Conservation (phyloP, 2,888 invertebrate genomes). For the Noctua pronuba region DNA sequence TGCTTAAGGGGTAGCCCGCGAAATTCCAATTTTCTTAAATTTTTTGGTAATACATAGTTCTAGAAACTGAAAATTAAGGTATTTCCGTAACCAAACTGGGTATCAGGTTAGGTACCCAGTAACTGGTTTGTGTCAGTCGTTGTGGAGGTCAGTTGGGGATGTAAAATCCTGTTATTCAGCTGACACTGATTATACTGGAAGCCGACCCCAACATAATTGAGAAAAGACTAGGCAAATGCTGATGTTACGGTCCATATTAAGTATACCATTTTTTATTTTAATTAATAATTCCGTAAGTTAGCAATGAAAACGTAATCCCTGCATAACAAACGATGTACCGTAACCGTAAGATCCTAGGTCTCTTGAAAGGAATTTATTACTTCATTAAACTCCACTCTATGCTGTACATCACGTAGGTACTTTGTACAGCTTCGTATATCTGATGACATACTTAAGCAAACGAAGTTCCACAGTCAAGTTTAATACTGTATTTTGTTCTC, state of each 20-base stretch:
- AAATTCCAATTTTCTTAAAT: no score
- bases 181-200: no score
- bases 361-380: slow-evolving; percentile 45
- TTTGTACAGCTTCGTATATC: slow-evolving; percentile 22
- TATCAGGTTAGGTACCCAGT: no score
- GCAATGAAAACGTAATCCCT: slow-evolving; percentile 20
- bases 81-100: no score
- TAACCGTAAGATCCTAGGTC: slow-evolving; percentile 21
- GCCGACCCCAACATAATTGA: no score
- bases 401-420: slow-evolving; percentile 25
- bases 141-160: no score
- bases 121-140: no score
- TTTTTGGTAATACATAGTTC: no score
- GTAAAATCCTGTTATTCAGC: no score
- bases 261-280: no score
- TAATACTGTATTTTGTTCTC: slow-evolving; percentile 13
- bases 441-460: slow-evolving; percentile 20
- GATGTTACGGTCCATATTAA: neutral
- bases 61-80: neutral
- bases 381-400: slow-evolving; percentile 39
- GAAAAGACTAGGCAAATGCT: neutral
- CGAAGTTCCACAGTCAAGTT: slow-evolving; percentile 16
- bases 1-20: no score
- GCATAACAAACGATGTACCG: slow-evolving; percentile 15
- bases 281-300: neutral